phyloP scores from a whole-genome alignment of 2,888 invertebrate species.

The Stictocephala bisonia region DNA sequence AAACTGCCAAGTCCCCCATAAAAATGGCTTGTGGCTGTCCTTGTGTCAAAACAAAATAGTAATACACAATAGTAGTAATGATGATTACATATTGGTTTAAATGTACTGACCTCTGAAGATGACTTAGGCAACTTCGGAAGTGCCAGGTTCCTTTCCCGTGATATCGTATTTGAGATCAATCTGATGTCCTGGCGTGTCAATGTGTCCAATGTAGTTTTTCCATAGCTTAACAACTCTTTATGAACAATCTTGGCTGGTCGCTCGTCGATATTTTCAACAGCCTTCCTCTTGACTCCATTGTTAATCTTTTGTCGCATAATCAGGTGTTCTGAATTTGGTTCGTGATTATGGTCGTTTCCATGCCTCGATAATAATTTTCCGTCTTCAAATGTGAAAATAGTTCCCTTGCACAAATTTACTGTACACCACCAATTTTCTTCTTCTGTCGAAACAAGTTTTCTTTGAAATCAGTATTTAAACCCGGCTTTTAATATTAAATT shows the following conservation, averaged over 20 bases:
- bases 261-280: constrained; percentile 14
- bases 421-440: constrained; percentile 14
- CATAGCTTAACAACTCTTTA: constrained; percentile 14
- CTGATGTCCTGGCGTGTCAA: constrained; percentile 11
- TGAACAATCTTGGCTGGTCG: constrained; percentile 16
- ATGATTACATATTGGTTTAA: constrained; percentile 17
- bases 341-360: constrained; percentile 10
- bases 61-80: constrained; percentile 14
- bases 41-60: constrained; percentile 14
- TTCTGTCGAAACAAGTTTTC: constrained; percentile 11
- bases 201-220: constrained; percentile 19
- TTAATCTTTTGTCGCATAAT: constrained; percentile 8
- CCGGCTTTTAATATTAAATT: constrained; percentile 14
- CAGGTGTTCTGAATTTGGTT: constrained; percentile 14
- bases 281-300: constrained; percentile 19
- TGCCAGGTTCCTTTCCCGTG: constrained; percentile 19
- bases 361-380: neutral
- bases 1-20: constrained; percentile 12
- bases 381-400: constrained; percentile 19
- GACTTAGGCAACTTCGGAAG: constrained; percentile 14
- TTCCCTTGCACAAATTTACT: constrained; percentile 11
- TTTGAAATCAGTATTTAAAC: constrained; percentile 11
- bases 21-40: constrained; percentile 14
- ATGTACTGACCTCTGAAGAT: constrained; percentile 19
- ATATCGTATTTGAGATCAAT: constrained; percentile 16